Conservation (phyloP, 1,140 invertebrate genomes). For the Leptopilina boulardi region DNA sequence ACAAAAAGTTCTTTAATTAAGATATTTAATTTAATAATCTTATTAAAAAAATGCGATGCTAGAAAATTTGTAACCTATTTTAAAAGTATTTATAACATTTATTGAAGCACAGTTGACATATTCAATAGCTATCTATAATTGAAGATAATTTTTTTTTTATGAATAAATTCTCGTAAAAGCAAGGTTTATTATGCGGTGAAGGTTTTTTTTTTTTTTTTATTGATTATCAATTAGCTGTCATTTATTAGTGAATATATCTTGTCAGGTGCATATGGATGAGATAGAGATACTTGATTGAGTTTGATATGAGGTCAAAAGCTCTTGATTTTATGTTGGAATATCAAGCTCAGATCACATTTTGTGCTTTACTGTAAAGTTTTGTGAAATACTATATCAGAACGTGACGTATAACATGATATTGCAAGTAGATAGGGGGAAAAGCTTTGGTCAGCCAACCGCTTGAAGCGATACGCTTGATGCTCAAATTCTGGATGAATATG, state of each 20-base stretch:
- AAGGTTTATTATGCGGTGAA: too few species aligned
- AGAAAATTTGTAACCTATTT: too few species aligned
- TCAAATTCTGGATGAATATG: constrained; percentile 25
- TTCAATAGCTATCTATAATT: too few species aligned
- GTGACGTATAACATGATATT: constrained; percentile 26
- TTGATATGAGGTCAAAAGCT: constrained; percentile 22
- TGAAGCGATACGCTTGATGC: constrained; percentile 24
- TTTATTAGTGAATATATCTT: constrained; percentile 5
- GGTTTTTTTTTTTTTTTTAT: not conserved
- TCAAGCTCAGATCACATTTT: constrained; percentile 24
- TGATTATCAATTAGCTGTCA: constrained; percentile 20
- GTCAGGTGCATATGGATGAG: constrained; percentile 5
- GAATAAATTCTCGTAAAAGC: not conserved
- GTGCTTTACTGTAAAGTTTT: constrained; percentile 23
- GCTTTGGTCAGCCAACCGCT: constrained; percentile 30
- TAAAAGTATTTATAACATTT: too few species aligned
- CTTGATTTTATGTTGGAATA: constrained; percentile 19
- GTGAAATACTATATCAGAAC: constrained; percentile 26
- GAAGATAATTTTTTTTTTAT: not conserved
- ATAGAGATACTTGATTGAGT: constrained; percentile 24
- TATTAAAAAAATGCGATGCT: too few species aligned
- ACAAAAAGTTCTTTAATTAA: too few species aligned
- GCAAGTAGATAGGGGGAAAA: not conserved
- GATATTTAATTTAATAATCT: too few species aligned
- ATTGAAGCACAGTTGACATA: too few species aligned